Base-by-base conservation (phyloP, 2,888 invertebrate genomes). In the Dasysyrphus albostriatus region DNA sequence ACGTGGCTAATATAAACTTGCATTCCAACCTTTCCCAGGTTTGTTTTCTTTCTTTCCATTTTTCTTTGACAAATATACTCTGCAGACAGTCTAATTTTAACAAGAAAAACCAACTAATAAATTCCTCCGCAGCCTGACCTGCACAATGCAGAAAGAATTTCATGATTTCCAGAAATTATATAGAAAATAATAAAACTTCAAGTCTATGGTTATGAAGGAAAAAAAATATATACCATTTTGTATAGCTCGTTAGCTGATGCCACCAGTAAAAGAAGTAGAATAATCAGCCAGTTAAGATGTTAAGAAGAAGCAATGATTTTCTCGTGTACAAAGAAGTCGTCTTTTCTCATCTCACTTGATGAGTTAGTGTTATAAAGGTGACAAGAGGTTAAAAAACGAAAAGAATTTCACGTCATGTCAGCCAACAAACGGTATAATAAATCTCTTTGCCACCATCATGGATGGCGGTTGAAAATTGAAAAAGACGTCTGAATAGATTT, bases 361-460 rank as follows among this genome's bases (percentile, higher is more conserved):
- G 42, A 54, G 10, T 54, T 34, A 54, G 10, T 54, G 44, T n/a
- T 44, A 59, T 56, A 69, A 74, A 81, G 77, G 76, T 85, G 85
- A 81, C 81, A 77, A 82, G 61, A 81, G 81, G 54, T 56, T 80
- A 65, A 14, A 56, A 59, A 72, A 54, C 34, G 61, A 47, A 70
- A 56, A 32, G 54, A 69, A 69, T 81, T 85, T 85, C 81, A 85
- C 77, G 77, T 77, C 49, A 70, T 56, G 56, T 54, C 34, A 49
- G 51, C 19, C 56, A 67, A 49, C 24, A 67, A 49, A 34, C 70
- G 51, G 44, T 65, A 51, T 39, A 56, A 61, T 47, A 63, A 76
- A 47, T 69, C 65, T 5, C 37, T 59, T 59, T 54, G 39, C 9
- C 34, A 42, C 58, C 34, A 10, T 19, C 74, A 73, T 49, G 24